Base-by-base conservation (phyloP, 2,888 invertebrate genomes). In the Parnassius apollo region DNA sequence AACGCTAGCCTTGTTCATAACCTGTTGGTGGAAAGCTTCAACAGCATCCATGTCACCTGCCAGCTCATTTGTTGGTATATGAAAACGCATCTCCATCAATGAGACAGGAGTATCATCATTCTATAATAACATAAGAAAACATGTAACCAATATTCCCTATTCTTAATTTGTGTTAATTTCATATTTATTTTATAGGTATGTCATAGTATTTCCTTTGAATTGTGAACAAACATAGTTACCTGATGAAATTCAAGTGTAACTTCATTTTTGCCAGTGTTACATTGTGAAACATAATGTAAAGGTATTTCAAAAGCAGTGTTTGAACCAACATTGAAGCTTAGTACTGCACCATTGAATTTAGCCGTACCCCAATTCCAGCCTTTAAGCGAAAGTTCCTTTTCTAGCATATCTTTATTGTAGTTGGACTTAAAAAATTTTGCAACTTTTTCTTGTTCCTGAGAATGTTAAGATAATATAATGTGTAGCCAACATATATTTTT, bases 311-410 rank as follows among this genome's bases (percentile, higher is more conserved):
- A 99, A 0, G 97, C 97, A 12, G 96, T 95, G 71, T 95, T 94
- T 44, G 93, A 93, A 2, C 96, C 96, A 51, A 97, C 95, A 80
- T 98, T 97, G 78, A 96, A 98, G 77, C 95, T 96, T 1, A 98
- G 86, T 0, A 96, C 94, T 0, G 97, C 95, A 2, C 98, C 99
- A 73, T 95, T 95, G 80, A 99, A 99, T 73, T 97, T 96, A 0
- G 98, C 98, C 0, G 97, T 96, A 42, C 99, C 99, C 98, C 99
- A 99, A 86, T 99, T 99, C 99, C 99, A 99, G 0, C 99, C 99
- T 82, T 98, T 98, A 1, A 99, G 92, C 68, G 98, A 97, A 59
- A 98, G 87, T 77, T 99, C 99, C 75, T 97, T 97, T 75, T 97
- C 98, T 55, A 97, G 91, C 94, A 99, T 94, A 64, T 97, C 96